Evolutionary conservation across 2,888 invertebrate species (phyloP).

Genomic region (Gnatocerus cornutus): DNA sequence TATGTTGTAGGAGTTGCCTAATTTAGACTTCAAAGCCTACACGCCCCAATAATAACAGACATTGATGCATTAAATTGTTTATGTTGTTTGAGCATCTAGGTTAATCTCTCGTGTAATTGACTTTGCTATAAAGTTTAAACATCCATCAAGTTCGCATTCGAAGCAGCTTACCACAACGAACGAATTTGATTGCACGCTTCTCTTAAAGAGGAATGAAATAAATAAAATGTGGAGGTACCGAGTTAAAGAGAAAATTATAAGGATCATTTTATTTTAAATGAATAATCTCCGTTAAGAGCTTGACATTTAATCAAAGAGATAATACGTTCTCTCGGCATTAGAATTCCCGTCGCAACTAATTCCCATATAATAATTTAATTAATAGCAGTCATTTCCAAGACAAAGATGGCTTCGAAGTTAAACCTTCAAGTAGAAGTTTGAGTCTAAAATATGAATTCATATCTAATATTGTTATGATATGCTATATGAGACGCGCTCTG

Average conservation of each 20-base stretch:
- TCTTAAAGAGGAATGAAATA: constrained; percentile 27
- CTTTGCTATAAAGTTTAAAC: constrained; percentile 48
- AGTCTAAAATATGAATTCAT: constrained; percentile 46
- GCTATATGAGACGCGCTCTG: constrained; percentile 28
- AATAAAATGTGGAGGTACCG: constrained; percentile 28
- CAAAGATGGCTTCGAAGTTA: constrained; percentile 50
- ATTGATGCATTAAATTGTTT: constrained; percentile 50
- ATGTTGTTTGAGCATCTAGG: constrained; percentile 46
- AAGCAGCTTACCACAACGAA: constrained; percentile 24
- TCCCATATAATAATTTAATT: constrained; percentile 56
- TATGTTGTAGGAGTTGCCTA: constrained; percentile 16
- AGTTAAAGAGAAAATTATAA: constrained; percentile 30
- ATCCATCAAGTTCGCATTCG: constrained; percentile 51
- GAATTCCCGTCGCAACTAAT: constrained; percentile 49
- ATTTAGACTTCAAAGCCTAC: constrained; percentile 32
- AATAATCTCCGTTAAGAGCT: constrained; percentile 50
- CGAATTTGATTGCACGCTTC: constrained; percentile 22
- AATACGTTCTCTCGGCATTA: constrained; percentile 53
- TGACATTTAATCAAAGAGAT: constrained; percentile 56
- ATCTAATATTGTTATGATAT: constrained; percentile 46
- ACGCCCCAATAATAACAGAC: constrained; percentile 44
- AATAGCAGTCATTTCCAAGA: constrained; percentile 50
- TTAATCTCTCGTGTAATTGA: constrained; percentile 49
- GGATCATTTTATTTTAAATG: constrained; percentile 47
- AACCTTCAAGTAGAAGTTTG: constrained; percentile 10